Base-by-base conservation (phyloP, 2,113 vertebrate genomes). In the Cnemophilus loriae region DNA sequence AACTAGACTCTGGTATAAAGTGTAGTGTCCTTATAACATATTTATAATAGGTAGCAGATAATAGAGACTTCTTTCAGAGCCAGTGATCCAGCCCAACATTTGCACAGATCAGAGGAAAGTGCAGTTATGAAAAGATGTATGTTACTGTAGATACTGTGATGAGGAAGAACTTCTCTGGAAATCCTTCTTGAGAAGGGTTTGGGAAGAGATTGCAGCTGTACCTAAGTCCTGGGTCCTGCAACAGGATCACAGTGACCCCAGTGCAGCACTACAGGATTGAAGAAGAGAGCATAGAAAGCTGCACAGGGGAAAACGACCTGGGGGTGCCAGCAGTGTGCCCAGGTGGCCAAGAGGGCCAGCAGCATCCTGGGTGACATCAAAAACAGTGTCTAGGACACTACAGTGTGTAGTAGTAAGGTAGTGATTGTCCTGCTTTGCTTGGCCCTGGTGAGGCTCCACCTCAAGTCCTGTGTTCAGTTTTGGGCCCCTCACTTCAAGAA, bases 231-330 rank as follows among this genome's bases (percentile, higher is more conserved):
- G 3, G 33, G 15, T 68, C 16, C 9, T 2, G 2, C 32, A 33
- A 0, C 1, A 71, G 12, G 2, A 13, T 30, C 41, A 39, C 19
- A 61, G 20, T 14, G 53, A 35, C 6, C 16, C 30, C 24, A 35
- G 0, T 6, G 33, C 2, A 78, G 9, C 0, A 1, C n/a, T 60
- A 26, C 9, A 83, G 47, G 24, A 17, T 0, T 56, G 39, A 16
- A 16, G 33, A 73, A 50, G 52, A 59, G 27, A 22, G 7, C 4
- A 18, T 81, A 44, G 44, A 65, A 65, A 57, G 8, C 15, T 33
- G 15, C 17, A 42, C 4, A 12, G 11, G 16, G 20, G 3, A 18
- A 60, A 60, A 41, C 28, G 24, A 46, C 13, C 24, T 18, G 13
- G 13, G 7, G 7, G 3, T 46, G 19, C 16, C 33, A 75, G 19